These are phyloP conservation scores for Catostomus latipinnis DNA, from an alignment of 2,797 vertebrate species.

Conservation along the genomic window DNA sequence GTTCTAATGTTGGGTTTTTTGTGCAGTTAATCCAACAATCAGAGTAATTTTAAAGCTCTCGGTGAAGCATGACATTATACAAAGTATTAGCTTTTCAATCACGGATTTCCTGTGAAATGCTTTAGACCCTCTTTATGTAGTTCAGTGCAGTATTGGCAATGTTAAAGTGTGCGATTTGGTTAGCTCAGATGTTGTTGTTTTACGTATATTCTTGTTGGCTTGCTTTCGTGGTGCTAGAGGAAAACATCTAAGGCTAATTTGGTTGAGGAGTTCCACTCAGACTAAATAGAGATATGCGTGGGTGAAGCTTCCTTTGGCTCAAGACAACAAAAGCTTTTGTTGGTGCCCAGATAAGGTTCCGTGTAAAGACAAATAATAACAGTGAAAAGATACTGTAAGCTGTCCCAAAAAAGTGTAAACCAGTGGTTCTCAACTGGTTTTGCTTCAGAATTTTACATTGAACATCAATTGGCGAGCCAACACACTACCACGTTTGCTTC, in stretches of 20 bases:
- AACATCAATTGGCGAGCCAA: no score
- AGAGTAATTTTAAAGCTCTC: conserved; percentile 23
- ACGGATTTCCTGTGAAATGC: conserved; percentile 38
- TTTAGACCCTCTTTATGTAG: conserved; percentile 13
- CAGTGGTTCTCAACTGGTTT: no score
- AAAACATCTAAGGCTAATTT: neutral
- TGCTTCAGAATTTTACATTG: no score
- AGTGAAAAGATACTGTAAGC: neutral
- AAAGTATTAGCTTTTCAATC: conserved; percentile 39
- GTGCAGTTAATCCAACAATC: neutral
- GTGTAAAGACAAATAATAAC: conserved; percentile 5
- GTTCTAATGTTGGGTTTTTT: conserved; percentile 7
- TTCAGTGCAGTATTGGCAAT: conserved; percentile 16
- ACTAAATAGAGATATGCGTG: neutral
- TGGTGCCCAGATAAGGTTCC: conserved; percentile 15
- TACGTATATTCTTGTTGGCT: neutral
- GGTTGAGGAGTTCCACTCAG: neutral
- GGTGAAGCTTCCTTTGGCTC: conserved; percentile 3
- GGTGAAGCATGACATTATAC: neutral
- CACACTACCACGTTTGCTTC: no score
- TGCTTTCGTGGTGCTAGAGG: no score
- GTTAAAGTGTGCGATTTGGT: conserved; percentile 21
- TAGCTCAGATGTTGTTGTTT: conserved; percentile 25
- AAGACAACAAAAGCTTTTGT: conserved; percentile 8
- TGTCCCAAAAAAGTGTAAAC: no score